phyloP scores from a whole-genome alignment of 2,888 invertebrate species.

The Boloria selene region DNA sequence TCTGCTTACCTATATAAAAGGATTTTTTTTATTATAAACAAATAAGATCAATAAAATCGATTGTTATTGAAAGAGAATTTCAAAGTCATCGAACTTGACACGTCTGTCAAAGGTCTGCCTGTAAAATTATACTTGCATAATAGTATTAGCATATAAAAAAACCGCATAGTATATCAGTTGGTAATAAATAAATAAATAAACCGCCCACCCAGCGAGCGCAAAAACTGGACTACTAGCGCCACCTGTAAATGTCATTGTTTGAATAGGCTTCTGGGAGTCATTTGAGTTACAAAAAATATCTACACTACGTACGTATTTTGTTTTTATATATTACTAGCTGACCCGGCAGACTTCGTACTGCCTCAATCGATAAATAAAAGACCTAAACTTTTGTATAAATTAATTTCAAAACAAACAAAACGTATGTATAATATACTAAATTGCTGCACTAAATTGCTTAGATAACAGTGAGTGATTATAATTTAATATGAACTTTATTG shows the following conservation, averaged over 20 bases:
- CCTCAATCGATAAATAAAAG: too few species aligned
- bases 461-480: too few species aligned
- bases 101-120: constrained; percentile 20
- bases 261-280: constrained; percentile 26
- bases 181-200: constrained; percentile 50
- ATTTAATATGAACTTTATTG: too few species aligned
- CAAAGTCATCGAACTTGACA: constrained; percentile 23
- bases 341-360: too few species aligned
- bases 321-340: too few species aligned
- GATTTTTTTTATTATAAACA: too few species aligned
- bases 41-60: too few species aligned
- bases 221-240: constrained; percentile 47
- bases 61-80: background rate
- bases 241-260: constrained; percentile 41
- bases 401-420: too few species aligned
- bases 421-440: too few species aligned
- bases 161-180: constrained; percentile 39
- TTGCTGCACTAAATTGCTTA: too few species aligned
- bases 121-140: constrained; percentile 30
- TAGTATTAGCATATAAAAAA: constrained; percentile 39
- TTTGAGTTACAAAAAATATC: constrained; percentile 7
- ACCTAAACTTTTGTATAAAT: too few species aligned
- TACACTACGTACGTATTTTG: background rate
- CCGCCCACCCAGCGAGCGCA: constrained; percentile 52
- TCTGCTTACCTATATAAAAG: too few species aligned